Conservation (phyloP, 2,797 vertebrate species). For the Nannoperca obscura region DNA sequence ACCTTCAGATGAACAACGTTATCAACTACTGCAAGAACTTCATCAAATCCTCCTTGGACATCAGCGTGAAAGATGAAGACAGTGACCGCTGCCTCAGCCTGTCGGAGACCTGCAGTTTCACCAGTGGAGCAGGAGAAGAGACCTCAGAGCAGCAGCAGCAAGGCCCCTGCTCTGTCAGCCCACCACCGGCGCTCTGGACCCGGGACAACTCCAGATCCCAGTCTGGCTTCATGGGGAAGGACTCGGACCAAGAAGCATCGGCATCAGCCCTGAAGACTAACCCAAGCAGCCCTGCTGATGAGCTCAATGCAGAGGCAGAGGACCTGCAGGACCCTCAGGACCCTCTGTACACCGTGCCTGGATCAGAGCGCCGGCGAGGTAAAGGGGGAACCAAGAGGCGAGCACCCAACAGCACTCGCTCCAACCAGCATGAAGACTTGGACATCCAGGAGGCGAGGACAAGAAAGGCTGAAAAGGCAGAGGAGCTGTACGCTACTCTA, state of each 20-base stretch:
- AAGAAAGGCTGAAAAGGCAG: conserved; percentile 87
- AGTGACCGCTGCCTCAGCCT: conserved; percentile 80
- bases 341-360: conserved; percentile 77
- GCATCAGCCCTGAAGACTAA: conserved; percentile 67
- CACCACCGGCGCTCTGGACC: conserved; percentile 86
- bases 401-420: conserved; percentile 67
- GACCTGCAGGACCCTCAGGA: conserved; percentile 79
- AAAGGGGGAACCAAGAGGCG: conserved; percentile 78
- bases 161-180: conserved; percentile 82
- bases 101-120: conserved; percentile 80
- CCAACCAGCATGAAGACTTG: conserved; percentile 76
- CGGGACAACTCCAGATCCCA: conserved; percentile 80
- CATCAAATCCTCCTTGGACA: conserved; percentile 97
- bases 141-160: conserved; percentile 80
- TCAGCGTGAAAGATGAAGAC: conserved; percentile 89
- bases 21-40: conserved; percentile 97
- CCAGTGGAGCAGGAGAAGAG: conserved; percentile 75
- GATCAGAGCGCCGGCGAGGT: conserved; percentile 73
- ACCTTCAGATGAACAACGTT: conserved; percentile 97
- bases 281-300: conserved; percentile 64
- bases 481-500: conserved; percentile 87
- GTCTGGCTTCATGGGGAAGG: conserved; percentile 75
- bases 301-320: conserved; percentile 70
- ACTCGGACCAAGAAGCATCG: conserved; percentile 67
- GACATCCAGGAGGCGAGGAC: conserved; percentile 83